Conservation (phyloP, 2,113 vertebrate genomes). For the Sinocyclocheilus grahami region DNA sequence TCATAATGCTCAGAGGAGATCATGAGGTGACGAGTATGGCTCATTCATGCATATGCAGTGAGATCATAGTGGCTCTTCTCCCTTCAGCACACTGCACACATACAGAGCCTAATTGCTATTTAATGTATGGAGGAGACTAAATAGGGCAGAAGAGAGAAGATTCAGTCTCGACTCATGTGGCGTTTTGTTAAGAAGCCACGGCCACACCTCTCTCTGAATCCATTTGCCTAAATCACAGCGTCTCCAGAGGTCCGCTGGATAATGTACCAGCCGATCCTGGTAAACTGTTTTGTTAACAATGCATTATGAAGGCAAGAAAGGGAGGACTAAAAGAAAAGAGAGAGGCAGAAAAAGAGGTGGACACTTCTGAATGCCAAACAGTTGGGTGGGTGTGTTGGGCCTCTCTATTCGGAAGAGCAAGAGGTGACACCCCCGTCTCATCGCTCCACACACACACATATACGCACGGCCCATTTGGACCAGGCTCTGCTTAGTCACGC, state of each 20-base stretch:
- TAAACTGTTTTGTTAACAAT: conserved; percentile 99
- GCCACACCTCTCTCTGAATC: conserved; percentile 70
- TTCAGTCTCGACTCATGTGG: conserved; percentile 77
- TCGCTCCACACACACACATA: conserved; percentile 59
- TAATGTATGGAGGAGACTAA: conserved; percentile 77
- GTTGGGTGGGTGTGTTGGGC: conserved; percentile 93
- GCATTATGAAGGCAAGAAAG: conserved; percentile 79
- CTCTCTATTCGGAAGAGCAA: conserved; percentile 87
- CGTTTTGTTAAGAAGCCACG: conserved; percentile 74
- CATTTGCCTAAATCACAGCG: conserved; percentile 80
- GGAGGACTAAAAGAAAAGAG: conserved; percentile 43
- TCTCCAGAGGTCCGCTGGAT: conserved; percentile 77
- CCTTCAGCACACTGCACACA: conserved; percentile 52
- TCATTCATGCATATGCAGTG: conserved; percentile 73
- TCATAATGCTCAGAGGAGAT: conserved; percentile 70
- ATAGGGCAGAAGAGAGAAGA: conserved; percentile 70
- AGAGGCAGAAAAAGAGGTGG: conserved; percentile 70
- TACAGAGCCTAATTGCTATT: conserved; percentile 75
- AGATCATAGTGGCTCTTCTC: conserved; percentile 68
- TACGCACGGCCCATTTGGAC: conserved; percentile 78
- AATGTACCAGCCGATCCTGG: conserved; percentile 86
- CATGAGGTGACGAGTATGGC: conserved; percentile 64
- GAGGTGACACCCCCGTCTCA: conserved; percentile 74
- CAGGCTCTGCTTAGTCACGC: conserved; percentile 94
- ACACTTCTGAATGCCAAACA: conserved; percentile 90